phyloP scores from a whole-genome alignment of 1,140 invertebrate genomes.

The Heterodera carotae region DNA sequence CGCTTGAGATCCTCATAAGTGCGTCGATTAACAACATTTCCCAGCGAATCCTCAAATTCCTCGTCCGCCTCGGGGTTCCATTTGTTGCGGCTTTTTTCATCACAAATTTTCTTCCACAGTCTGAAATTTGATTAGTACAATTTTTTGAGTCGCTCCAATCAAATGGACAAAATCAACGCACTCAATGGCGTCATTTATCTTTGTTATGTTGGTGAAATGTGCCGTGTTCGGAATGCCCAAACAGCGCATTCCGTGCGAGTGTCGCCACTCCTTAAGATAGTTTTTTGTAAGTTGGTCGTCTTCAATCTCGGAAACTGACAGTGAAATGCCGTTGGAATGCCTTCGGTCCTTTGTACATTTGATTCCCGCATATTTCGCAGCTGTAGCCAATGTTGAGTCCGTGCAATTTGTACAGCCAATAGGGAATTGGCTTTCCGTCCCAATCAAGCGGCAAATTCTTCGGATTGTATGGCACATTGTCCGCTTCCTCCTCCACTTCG shows the following conservation, averaged over 20 bases:
- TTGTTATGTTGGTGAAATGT: slow-evolving; percentile 98
- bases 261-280: slow-evolving; percentile 83
- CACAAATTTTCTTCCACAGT: slow-evolving; percentile 93
- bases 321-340: slow-evolving; percentile 99
- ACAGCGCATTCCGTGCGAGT: slow-evolving; percentile 98
- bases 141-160: neutral
- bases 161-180: slow-evolving; percentile 46
- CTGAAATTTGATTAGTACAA: neutral
- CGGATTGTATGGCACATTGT: slow-evolving; percentile 96
- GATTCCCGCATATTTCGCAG: slow-evolving; percentile 99
- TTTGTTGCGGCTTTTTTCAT: slow-evolving; percentile 87
- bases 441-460: slow-evolving; percentile 98
- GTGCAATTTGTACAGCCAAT: slow-evolving; percentile 94
- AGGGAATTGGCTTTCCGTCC: slow-evolving; percentile 99
- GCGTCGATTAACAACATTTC: slow-evolving; percentile 97
- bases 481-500: slow-evolving; percentile 76
- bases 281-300: slow-evolving; percentile 7
- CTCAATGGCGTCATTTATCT: slow-evolving; percentile 87
- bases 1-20: slow-evolving; percentile 97
- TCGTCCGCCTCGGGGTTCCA: slow-evolving; percentile 91
- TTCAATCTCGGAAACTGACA: too few relatives aligned
- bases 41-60: slow-evolving; percentile 96
- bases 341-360: slow-evolving; percentile 91
- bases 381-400: slow-evolving; percentile 98
- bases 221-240: slow-evolving; percentile 98